Evolutionary conservation across 1,140 invertebrate species (phyloP), one percentile per base, ranked within the genome.

Genomic region (Saccostrea glomerata): DNA sequence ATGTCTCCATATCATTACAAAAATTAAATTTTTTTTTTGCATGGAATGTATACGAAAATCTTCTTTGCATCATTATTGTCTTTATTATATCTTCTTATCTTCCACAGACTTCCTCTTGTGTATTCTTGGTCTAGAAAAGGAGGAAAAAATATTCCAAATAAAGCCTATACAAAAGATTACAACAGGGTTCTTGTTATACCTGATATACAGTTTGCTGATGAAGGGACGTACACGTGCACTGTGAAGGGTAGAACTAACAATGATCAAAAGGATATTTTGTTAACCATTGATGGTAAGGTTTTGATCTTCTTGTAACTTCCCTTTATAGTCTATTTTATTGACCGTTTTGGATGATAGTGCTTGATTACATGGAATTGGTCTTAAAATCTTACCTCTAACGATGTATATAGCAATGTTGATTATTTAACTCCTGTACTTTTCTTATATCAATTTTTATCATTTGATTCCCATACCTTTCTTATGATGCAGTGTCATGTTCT

Each of bases 161-260:
- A 96, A 89, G 96, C 97, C 0, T 95, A 96, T 66, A 95, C 97
- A 0, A 96, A 95, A 58, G 98, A 97, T 95, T 98, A 97, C 93
- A 97, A 98, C 92, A 96, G 98, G 63, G 97, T 99, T n/a, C 94
- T 99, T 13, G 97, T 97, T 23, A 97, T 99, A 89, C 97, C 97
- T 15, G 96, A 97, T 92, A 98, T 98, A 0, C 96, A 97, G 84
- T 97, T 99, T 11, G 98, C 98, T 95, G 98, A 99, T 95, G 97
- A 98, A 95, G 98, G 98, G 17, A 97, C 98, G 94, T 99, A 99
- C 94, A 95, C 97, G 9, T 99, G 98, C 95, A 96, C 97, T 85
- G 98, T 98, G 20, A 95, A 6, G 83, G 25, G 23, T 54, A 40
- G 87, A 91, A 70, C 82, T 47, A 36, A 77, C 66, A 5, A 4